Evolutionary conservation across 2,888 invertebrate species (phyloP), one percentile per base, ranked within the genome.

Genomic region (Melipona bicolor): DNA sequence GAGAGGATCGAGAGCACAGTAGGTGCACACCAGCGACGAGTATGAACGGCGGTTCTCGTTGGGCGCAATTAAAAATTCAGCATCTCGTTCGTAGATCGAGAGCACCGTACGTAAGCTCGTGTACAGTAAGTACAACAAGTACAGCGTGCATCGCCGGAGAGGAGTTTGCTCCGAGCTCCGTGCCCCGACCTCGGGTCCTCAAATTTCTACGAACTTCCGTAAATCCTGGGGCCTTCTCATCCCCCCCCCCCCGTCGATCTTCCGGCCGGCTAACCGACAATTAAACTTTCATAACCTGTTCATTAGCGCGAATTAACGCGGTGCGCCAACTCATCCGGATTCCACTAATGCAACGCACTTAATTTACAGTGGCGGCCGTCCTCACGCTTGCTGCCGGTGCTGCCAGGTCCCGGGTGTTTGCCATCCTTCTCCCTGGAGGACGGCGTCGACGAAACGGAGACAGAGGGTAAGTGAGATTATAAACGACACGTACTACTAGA

Each of bases 281-380:
- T 92, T 91, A 92, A 92, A 91, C 90, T 91, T 91, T 90, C 91
- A 92, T 91, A 92, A 92, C 86, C 85, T 87, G 89, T 89, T 90
- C 91, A 91, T 92, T 91, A 91, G 86, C 86, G 87, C 89, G 88
- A 91, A 90, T 91, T 90, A 90, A 90, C 91, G 90, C 85, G 84
- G 87, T 73, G 85, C 91, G 84, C 88, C 88, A 89, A 90, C 90
- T 89, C 91, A 88, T 92, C 89, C 85, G 91, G 87, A 91, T 90
- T 87, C 84, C 88, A 81, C 86, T 88, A 88, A 90, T 89, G 89
- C 89, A 89, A 87, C 90, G 88, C 90, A 90, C 90, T 91, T 90
- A 89, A 92, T 91, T 91, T 91, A 90, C 88, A 87, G 88, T 81
- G 73, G 75, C 73, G 87, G 70, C 69, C 78, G 79, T 73, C 59